These are phyloP conservation scores for Lytechinus pictus DNA, from an alignment of 35 echinoderm and acorn worm species.

Conservation along the genomic window DNA sequence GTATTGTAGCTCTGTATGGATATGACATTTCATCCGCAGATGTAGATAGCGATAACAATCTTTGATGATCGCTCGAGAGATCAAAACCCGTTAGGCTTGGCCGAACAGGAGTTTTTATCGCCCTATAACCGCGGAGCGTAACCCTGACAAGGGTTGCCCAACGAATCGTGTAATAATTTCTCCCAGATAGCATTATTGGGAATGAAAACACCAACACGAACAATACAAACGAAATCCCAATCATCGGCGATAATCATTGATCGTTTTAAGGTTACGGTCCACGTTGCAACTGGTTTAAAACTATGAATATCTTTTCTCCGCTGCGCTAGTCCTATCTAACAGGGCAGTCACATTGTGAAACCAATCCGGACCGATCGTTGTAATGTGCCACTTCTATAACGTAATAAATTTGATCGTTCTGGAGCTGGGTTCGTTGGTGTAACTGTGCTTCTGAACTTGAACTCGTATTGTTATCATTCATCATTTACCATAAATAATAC, in stretches of 20 bases:
- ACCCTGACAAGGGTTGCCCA: not conserved
- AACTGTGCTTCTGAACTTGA: not conserved
- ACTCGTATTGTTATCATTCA: not conserved
- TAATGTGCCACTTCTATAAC: too few relatives aligned
- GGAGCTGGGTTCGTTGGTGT: not conserved
- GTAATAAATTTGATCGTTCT: too few relatives aligned
- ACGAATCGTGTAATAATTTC: conserved; percentile 13
- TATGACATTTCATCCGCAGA: not conserved
- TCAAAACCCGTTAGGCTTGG: conserved; percentile 11
- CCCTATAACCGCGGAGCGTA: not conserved
- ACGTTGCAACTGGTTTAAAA: not conserved
- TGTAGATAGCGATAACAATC: conserved; percentile 42
- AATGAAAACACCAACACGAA: conserved; percentile 2
- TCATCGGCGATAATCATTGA: not conserved
- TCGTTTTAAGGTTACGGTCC: not conserved
- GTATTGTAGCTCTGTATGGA: not conserved
- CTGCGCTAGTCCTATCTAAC: not conserved
- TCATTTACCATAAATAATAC: not conserved
- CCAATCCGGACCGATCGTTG: too few relatives aligned
- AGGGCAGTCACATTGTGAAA: not conserved
- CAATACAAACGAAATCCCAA: not conserved
- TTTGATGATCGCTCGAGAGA: conserved; percentile 16
- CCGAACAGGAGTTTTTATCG: conserved; percentile 19
- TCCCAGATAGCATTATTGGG: not conserved
- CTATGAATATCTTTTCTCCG: not conserved